These are phyloP conservation scores for Scomber japonicus DNA, from an alignment of 2,113 vertebrate genomes.

Conservation along the genomic window DNA sequence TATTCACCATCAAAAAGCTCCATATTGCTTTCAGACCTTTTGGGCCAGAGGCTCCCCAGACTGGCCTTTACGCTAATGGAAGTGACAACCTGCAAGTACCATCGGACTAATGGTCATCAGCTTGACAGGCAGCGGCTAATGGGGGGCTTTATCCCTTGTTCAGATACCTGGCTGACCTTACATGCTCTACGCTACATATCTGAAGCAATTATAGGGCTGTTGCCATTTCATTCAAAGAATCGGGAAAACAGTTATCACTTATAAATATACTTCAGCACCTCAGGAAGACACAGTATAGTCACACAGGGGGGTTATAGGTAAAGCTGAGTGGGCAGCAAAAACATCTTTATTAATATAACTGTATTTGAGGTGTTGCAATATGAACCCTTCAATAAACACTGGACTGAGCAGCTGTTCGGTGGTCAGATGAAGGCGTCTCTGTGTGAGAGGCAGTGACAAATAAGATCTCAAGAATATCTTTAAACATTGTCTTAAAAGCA, in stretches of 20 bases:
- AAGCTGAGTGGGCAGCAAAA: not conserved
- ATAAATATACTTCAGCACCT: conserved; percentile 8
- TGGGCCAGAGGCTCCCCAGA: not conserved
- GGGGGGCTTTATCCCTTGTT: conserved; percentile 14
- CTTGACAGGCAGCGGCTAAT: conserved; percentile 56
- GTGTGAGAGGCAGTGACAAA: not conserved
- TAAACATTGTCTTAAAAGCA: no score
- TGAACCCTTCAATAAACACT: not conserved
- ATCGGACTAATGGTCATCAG: conserved; percentile 55
- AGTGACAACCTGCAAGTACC: conserved; percentile 39
- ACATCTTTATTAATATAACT: not conserved
- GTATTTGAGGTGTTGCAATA: no score
- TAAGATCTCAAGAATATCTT: no score
- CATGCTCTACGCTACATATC: conserved; percentile 22
- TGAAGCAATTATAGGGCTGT: conserved; percentile 52
- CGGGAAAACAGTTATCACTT: conserved; percentile 25
- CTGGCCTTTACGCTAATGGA: conserved; percentile 43
- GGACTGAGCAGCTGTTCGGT: not conserved
- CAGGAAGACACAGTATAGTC: not conserved
- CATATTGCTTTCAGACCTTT: conserved; percentile 24
- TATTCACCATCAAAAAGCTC: conserved; percentile 26
- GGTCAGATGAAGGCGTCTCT: not conserved
- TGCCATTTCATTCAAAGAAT: conserved; percentile 1
- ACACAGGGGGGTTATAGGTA: not conserved
- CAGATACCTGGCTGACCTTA: conserved; percentile 45